Base-by-base conservation (phyloP, 1,140 invertebrate genomes). In the Achatina immaculata region DNA sequence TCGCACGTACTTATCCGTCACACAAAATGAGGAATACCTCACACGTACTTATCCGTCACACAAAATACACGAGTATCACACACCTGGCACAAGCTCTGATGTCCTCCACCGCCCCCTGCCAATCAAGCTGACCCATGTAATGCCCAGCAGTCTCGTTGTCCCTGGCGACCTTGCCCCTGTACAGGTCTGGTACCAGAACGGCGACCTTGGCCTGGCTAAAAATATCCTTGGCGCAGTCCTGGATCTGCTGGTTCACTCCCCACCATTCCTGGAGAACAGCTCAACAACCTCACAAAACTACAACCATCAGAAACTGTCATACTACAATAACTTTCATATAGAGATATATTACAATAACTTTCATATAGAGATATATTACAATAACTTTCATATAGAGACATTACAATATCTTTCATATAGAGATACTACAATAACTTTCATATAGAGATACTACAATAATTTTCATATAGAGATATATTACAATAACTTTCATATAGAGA, bases 241-340 rank as follows among this genome's bases (percentile, higher is more conserved):
- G 78, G 38, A 90, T 90, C 80, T 90, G 89, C 1, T 89, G 69
- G 83, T 90, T 90, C 80, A 90, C 71, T 9, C 89, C 89, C 89
- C 89, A 90, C 89, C 89, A 90, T 84, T 90, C 89, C 78, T 89
- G 82, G 28, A 84, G 69, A 72, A 82, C 55, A 51, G 66, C 38
- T 14, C 78, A 24, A 48, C 83, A 74, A n/a, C 19, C 11, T 68
- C 78, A 40, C 11, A 11, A 79, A 76, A 76, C 24, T 69, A 14
- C 7, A 3, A 75, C 28, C 43, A 31, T 1, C 11, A 21, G 34
- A n/a, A 11, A 68, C 65, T 16, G 31, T 68, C 65, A n/a, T 14
- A 16, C 9, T 16, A 68, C 65, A 16, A 68, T 11, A 14, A 68
- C 31, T 11, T 16, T 11, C 11, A 68, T 11, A 14, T 34, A 16